A percentile compares a stretch with the other conserved stretches of the same genome.
These are phyloP conservation scores for Craseonycteris thonglongyai DNA, from an alignment of 2,113 vertebrate species.

Conservation along the genomic window DNA sequence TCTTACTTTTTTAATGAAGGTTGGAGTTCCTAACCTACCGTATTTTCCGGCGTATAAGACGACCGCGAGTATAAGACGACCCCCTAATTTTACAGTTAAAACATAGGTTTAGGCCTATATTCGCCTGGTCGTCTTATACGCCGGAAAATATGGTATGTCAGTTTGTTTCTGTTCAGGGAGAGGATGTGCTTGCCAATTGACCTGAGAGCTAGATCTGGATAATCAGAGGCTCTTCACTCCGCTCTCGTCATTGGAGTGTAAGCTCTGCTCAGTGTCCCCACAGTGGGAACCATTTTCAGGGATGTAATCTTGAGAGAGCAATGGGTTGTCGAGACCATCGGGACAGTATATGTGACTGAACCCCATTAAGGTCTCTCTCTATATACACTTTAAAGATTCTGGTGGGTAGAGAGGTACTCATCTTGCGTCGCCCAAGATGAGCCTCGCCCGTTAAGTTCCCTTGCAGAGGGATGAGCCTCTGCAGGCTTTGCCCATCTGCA, in stretches of 20 bases:
- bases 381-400: not conserved
- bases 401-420: not conserved
- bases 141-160: no score
- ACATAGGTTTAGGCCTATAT: no score
- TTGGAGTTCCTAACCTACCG: no score
- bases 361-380: not conserved
- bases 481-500: not conserved
- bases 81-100: no score
- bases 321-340: not conserved
- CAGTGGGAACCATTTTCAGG: not conserved
- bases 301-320: not conserved
- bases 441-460: not conserved
- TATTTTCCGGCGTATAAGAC: no score
- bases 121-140: no score
- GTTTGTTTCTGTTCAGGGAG: not conserved
- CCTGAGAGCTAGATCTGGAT: fast-evolving
- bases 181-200: not conserved
- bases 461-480: not conserved
- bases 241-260: not conserved
- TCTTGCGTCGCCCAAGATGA: fast-evolving
- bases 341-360: not conserved
- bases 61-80: no score
- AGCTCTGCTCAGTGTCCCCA: fast-evolving
- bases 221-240: not conserved
- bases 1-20: no score